Evolutionary conservation across 2,113 vertebrate genomes (phyloP).

Genomic region (Megaptera novaeangliae): DNA sequence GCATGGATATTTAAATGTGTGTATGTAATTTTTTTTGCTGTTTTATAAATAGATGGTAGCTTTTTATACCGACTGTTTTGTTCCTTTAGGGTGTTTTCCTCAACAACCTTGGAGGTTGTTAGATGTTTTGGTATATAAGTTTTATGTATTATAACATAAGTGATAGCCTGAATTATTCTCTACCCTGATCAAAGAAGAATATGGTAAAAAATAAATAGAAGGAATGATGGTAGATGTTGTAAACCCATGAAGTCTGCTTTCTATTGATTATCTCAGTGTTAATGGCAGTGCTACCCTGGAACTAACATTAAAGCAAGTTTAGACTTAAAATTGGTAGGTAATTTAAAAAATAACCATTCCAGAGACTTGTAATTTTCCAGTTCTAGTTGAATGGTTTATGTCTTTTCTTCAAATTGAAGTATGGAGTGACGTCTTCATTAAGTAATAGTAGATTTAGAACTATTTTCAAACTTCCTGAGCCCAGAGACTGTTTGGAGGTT

Average conservation of each 20-base stretch:
- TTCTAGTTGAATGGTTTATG: neutral
- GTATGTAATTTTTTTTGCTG: neutral
- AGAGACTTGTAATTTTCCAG: neutral
- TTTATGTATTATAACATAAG: neutral
- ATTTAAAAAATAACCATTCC: neutral
- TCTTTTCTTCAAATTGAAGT: constrained; percentile 3
- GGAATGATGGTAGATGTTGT: neutral
- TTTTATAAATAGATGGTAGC: neutral
- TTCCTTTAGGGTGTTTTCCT: fast-evolving
- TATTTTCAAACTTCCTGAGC: neutral
- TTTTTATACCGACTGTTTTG: neutral
- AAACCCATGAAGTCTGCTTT: neutral
- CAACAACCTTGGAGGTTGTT: neutral
- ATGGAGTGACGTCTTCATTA: neutral
- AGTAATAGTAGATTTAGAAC: neutral
- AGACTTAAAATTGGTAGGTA: neutral
- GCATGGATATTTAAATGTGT: neutral
- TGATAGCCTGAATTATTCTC: neutral
- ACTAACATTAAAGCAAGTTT: neutral
- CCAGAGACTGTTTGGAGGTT: neutral
- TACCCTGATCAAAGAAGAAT: neutral
- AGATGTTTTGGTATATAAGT: neutral
- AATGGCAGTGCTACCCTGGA: neutral
- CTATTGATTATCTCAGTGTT: neutral
- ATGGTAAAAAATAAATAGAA: neutral